Base-by-base conservation (phyloP, 2,113 vertebrate species). In the Percopsis transmontana region DNA sequence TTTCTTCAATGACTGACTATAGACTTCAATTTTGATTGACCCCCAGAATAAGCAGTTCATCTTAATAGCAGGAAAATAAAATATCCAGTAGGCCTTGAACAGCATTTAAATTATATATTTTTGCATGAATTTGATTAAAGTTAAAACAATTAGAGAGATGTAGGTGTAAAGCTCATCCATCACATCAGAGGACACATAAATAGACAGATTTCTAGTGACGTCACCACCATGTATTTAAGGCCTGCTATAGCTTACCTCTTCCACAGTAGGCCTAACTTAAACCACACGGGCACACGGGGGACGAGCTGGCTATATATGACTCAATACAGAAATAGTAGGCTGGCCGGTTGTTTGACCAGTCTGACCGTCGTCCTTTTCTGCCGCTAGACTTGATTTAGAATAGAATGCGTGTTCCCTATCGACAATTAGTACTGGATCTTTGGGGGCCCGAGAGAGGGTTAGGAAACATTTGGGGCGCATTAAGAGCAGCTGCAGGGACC, bases 381-480 rank as follows among this genome's bases (percentile, higher is more conserved):
- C 44, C 56, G 58, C 68, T 19, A 62, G 15, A 58, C 1, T 2
- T 58, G 11, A 58, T 63, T 42, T 33, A 55, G 48, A 69, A 41
- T 63, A 41, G 51, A 45, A 40, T 63, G 45, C 18, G 14, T 72
- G 70, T 56, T 58, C 70, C 54, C 60, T 39, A 58, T 51, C n/a
- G n/a, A n/a, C 65, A 48, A 50, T 76, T 60, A 57, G 77, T 27
- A 75, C 59, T 61, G 71, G 61, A 20, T 74, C 61, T 53, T 48
- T 16, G 3, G 27, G 53, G 58, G 57, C 19, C 51, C 1, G 27
- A 21, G 27, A 68, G 40, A 62, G 5, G 55, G 72, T 9, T 52
- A 68, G 10, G 45, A 57, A 45, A 33, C 63, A n/a, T n/a, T n/a
- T n/a, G 9, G 62, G 67, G 56, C 56, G 58, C 58, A 68, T 33